Base-by-base conservation (phyloP, 2,113 vertebrate species). In the Glaucomys volans region DNA sequence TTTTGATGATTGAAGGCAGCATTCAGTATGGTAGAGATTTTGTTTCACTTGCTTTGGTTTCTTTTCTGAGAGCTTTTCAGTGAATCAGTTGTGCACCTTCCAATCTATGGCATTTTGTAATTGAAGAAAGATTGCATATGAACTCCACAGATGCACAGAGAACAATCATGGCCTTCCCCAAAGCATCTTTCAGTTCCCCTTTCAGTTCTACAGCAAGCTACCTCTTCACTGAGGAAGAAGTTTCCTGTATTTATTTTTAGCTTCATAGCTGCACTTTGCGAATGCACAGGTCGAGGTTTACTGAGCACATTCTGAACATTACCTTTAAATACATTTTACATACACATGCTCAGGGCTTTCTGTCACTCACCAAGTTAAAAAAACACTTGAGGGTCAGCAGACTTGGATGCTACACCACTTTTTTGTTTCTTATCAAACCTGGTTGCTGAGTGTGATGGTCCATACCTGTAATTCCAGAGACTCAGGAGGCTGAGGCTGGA, bases 171-270 rank as follows among this genome's bases (percentile, higher is more conserved):
- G 47, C 83, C 85, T 93, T 94, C 74, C 44, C 64, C 32, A 85
- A 85, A 91, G 18, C 54, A 79, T 69, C 69, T 89, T 82, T 95
- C 72, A 64, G 44, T 82, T 97, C 62, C 50, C 35, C 5, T 95
- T 92, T 96, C 80, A 86, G 30, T 91, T 90, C 62, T 8, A 26
- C 52, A 47, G 75, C 28, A 81, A 20, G 18, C 80, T 50, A 66
- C 26, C 22, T 76, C 64, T 74, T 76, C 66, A 22, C 42, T 4
- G 2, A n/a, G 20, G 35, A 82, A 20, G 67, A 88, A 35, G 62
- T 89, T 75, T n/a, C 42, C 35, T 37, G 47, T 72, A 47, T 71
- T 93, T 96, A 64, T 91, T 96, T 97, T 90, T 59, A 42, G 71
- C 37, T n/a, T 79, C 35, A 20, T 40, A 88, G 32, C 74, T 86